These are phyloP conservation scores for Podocnemis expansa DNA, from an alignment of 2,113 vertebrate genomes.

Conservation along the genomic window DNA sequence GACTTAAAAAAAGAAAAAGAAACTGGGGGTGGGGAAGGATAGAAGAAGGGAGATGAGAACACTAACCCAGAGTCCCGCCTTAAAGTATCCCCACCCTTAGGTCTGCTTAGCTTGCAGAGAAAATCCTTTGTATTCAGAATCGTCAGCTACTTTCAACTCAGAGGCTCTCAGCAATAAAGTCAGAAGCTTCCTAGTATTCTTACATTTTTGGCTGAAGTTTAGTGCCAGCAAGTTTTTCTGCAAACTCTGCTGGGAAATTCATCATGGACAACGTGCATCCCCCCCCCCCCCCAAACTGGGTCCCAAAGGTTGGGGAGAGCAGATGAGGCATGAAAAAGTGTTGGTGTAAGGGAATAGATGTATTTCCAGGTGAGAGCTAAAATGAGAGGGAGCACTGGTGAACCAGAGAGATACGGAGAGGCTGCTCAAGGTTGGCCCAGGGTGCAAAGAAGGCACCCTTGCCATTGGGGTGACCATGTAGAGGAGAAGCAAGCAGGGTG, in stretches of 20 bases:
- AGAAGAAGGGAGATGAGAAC: not conserved
- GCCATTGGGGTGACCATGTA: not conserved
- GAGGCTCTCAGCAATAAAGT: not conserved
- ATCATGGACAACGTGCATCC: conserved; percentile 31
- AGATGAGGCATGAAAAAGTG: not conserved
- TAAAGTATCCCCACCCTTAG: not conserved
- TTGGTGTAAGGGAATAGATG: not conserved
- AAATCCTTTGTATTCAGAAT: conserved; percentile 9
- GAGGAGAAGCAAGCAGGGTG: not conserved
- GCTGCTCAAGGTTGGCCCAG: fast-evolving
- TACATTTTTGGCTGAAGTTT: conserved; percentile 27
- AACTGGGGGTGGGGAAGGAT: not conserved
- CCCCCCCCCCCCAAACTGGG: conserved; percentile 20
- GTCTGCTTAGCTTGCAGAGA: not conserved
- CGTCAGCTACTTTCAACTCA: not conserved
- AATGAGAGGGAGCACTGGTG: fast-evolving
- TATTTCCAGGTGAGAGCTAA: not conserved
- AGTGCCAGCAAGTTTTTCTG: conserved; percentile 1
- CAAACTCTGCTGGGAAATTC: conserved; percentile 32
- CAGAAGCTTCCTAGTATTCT: conserved; percentile 23
- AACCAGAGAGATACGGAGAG: not conserved
- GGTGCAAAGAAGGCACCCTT: fast-evolving
- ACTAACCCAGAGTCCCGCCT: not conserved
- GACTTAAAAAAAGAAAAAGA: fast-evolving
- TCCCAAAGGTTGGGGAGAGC: not conserved